Base-by-base conservation (phyloP, 2,113 vertebrate species). In the Colius striatus region DNA sequence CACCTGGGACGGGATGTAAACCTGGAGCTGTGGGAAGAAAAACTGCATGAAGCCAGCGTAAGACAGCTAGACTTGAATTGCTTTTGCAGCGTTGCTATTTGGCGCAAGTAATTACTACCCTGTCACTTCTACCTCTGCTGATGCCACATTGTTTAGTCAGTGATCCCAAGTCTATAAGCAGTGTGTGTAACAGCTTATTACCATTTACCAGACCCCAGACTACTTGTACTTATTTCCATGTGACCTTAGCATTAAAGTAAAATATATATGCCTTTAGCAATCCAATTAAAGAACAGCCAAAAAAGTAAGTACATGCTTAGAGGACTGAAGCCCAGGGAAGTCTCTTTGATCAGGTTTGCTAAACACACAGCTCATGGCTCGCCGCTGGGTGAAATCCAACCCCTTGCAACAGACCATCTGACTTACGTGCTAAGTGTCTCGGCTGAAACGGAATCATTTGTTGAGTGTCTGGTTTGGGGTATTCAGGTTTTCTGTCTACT, bases 391-490 rank as follows among this genome's bases (percentile, higher is more conserved):
- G 66, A 72, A 53, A 43, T 9, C 6, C 5, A 70, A 45, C 21
- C 47, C 3, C 51, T 32, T 54, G 74, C 10, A 6, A 67, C 57
- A n/a, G 71, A 83, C 57, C 16, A 16, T 26, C 73, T 77, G 88
- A 98, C 99, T 97, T 98, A 99, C 99, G 99, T 92, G 99, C 99
- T 88, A 99, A 98, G 96, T 99, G 99, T 84, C 99, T 98, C 36
- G 99, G 99, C 98, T 99, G 99, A 95, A 99, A 99, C 70, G 99
- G 99, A 97, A 99, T 99, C 99, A 99, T 99, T 95, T 99, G 99
- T 83, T 99, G 99, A 38, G 99, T 99, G 97, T 99, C 99, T 21
- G 99, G 99, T 97, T 99, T 99, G 38, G 99, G 99, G 95, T 99
- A 99, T 84, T 99, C 99, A 0, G 99, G 99, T 97, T 99, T 99